Percentiles rank a stretch among this genome's conserved stretches.
Conservation (phyloP, 1,140 invertebrate genomes). For the Formica exsecta region DNA sequence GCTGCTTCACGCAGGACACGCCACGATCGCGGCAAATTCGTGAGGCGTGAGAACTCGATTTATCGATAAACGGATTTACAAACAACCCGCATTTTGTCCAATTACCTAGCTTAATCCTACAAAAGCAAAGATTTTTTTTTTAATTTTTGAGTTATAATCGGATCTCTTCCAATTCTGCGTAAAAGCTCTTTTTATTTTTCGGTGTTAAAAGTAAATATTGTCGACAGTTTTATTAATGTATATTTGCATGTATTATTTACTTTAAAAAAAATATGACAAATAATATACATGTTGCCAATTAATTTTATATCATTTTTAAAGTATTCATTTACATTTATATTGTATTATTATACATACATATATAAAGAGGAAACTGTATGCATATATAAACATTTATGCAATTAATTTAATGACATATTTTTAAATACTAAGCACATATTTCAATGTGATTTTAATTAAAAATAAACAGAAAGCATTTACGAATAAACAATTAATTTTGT, state of each 20-base stretch:
- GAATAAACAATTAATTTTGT: neutral
- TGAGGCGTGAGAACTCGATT: constrained; percentile 60
- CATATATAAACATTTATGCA: neutral
- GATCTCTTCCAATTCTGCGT: constrained; percentile 22
- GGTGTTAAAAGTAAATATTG: constrained; percentile 36
- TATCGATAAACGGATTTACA: constrained; percentile 67
- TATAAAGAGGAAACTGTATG: neutral
- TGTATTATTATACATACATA: neutral
- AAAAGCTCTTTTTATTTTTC: neutral
- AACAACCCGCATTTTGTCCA: constrained; percentile 52
- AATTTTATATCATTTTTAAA: neutral
- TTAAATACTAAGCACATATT: neutral
- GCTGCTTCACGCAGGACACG: constrained; percentile 33
- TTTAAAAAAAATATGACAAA: neutral
- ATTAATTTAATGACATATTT: constrained; percentile 1
- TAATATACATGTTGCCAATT: neutral
- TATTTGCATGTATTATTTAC: neutral
- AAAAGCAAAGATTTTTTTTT: constrained; percentile 1
- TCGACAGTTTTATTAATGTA: constrained; percentile 10
- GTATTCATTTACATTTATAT: neutral
- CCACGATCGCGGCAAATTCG: constrained; percentile 19
- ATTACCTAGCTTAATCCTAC: constrained; percentile 38
- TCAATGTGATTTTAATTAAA: neutral
- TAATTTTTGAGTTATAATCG: constrained; percentile 27
- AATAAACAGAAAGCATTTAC: neutral